These are phyloP conservation scores for Scrobipalpa costella DNA, from an alignment of 2,888 invertebrate species.

Conservation along the genomic window DNA sequence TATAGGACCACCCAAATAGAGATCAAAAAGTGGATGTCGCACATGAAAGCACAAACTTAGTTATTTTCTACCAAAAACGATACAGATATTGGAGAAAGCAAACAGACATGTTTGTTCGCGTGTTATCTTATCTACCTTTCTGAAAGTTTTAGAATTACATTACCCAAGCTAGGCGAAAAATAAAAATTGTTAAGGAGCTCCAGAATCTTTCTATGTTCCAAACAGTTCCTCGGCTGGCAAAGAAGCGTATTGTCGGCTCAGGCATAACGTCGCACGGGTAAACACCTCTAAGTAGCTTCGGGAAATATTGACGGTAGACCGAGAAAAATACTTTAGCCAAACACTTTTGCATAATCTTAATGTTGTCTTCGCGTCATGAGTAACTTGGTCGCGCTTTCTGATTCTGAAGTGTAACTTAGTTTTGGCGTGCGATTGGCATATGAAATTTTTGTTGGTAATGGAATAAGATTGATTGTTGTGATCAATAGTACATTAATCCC, in stretches of 20 bases:
- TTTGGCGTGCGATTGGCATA: neutral
- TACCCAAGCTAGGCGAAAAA: too few species aligned
- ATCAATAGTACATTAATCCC: too few species aligned
- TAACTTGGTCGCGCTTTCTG: slow-evolving; percentile 2
- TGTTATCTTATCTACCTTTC: too few species aligned
- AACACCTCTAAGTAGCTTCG: slow-evolving; percentile 49
- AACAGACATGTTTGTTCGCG: too few species aligned
- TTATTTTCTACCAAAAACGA: too few species aligned
- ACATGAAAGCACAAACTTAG: too few species aligned
- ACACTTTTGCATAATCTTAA: slow-evolving; percentile 26
- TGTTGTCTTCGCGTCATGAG: slow-evolving; percentile 3
- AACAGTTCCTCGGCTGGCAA: slow-evolving; percentile 42
- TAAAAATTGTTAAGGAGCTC: slow-evolving; percentile 40
- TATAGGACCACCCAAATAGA: too few species aligned
- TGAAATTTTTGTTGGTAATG: neutral
- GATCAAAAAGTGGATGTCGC: too few species aligned
- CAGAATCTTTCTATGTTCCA: slow-evolving; percentile 34
- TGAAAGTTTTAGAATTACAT: too few species aligned
- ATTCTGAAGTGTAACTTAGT: slow-evolving; percentile 2
- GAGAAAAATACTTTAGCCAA: slow-evolving; percentile 38
- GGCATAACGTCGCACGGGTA: slow-evolving; percentile 46
- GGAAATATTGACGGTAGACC: slow-evolving; percentile 43
- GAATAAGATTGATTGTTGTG: neutral
- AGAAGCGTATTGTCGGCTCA: slow-evolving; percentile 54
- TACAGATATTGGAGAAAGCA: too few species aligned